Percentiles rank a stretch among this genome's conserved stretches.
Conservation (phyloP, 2,113 vertebrate species). For the Cheilinus undulatus region DNA sequence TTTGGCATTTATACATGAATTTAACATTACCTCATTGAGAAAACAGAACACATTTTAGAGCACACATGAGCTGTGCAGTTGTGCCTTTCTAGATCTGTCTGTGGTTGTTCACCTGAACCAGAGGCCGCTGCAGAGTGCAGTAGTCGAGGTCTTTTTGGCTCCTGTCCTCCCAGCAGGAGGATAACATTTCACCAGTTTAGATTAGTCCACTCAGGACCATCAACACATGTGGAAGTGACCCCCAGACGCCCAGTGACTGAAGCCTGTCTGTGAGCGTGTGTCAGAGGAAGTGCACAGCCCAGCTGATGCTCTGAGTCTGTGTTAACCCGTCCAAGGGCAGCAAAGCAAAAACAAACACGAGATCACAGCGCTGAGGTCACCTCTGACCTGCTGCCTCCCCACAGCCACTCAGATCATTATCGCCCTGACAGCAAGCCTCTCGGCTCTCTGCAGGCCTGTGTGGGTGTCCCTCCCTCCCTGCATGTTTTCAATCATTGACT, state of each 20-base stretch:
- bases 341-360: conserved; percentile 86
- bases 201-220: conserved; percentile 70
- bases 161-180: conserved; percentile 59
- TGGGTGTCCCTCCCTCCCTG: conserved; percentile 40
- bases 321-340: conserved; percentile 85
- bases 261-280: conserved; percentile 25
- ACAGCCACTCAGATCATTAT: conserved; percentile 74
- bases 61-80: too few species aligned
- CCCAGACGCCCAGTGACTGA: conserved; percentile 45
- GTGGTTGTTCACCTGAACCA: background rate
- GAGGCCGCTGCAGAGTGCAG: conserved; percentile 27
- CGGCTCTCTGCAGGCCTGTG: conserved; percentile 14
- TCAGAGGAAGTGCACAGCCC: conserved; percentile 64
- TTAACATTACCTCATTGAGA: too few species aligned
- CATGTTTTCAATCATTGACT: conserved; percentile 75
- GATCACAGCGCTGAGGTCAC: conserved; percentile 81
- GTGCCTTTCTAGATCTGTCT: background rate
- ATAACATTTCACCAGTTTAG: conserved; percentile 80
- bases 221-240: conserved; percentile 77
- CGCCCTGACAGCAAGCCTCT: conserved; percentile 60
- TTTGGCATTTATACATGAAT: too few species aligned
- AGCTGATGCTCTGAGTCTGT: conserved; percentile 80
- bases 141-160: conserved; percentile 15
- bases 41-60: too few species aligned
- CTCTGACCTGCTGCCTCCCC: conserved; percentile 73